These are phyloP conservation scores for Diglossa brunneiventris DNA, from an alignment of 2,113 vertebrate genomes.

Conservation along the genomic window DNA sequence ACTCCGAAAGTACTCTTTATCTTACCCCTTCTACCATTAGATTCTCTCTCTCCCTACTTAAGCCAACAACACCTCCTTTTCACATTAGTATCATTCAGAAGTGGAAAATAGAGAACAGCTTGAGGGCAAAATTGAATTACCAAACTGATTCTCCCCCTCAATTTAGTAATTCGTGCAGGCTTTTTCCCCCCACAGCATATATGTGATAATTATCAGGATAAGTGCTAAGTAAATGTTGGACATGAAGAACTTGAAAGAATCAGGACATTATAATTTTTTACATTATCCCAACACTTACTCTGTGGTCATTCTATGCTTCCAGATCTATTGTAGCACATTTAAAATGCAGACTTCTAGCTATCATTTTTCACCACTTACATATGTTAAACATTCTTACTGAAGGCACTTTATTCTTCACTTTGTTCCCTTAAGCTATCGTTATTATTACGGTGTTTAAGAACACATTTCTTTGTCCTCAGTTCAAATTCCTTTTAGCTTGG, in stretches of 20 bases:
- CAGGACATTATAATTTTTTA: not conserved
- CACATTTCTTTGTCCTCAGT: not conserved
- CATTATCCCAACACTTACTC: not conserved
- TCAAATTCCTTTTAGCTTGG: constrained; percentile 40
- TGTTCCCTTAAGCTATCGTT: constrained; percentile 9
- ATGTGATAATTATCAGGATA: not conserved
- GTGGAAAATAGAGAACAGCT: not conserved
- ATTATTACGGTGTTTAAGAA: constrained; percentile 33
- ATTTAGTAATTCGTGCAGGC: not conserved
- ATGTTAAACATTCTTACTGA: constrained; percentile 22
- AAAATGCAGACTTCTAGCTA: not conserved
- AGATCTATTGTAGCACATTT: not conserved
- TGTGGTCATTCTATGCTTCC: not conserved
- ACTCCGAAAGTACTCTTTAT: not conserved
- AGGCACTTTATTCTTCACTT: constrained; percentile 11
- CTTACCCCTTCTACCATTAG: not conserved
- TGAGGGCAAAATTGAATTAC: constrained; percentile 26
- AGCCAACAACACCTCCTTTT: constrained; percentile 18
- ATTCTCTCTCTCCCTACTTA: not conserved
- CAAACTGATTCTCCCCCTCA: not conserved
- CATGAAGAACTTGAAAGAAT: not conserved
- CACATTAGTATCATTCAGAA: not conserved
- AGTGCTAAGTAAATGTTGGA: not conserved
- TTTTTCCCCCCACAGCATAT: not conserved
- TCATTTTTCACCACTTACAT: constrained; percentile 32